Evolutionary conservation across 2,113 vertebrate genomes (phyloP).

Genomic region (Solenodon paradoxus): DNA sequence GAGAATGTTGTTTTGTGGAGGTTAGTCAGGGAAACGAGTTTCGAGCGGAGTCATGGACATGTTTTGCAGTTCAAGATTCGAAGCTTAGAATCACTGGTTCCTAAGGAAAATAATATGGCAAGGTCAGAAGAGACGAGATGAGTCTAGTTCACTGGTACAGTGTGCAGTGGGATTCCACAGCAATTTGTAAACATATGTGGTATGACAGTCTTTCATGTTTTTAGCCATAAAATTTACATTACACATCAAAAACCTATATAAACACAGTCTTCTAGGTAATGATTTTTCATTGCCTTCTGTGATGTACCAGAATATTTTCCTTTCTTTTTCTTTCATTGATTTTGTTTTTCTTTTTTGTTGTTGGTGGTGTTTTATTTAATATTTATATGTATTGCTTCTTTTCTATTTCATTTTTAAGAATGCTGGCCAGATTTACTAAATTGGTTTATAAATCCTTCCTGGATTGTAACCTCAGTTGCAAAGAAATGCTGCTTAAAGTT

Average conservation of each 20-base stretch:
- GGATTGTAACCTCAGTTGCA: neutral
- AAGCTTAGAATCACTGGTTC: neutral
- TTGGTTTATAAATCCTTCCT: neutral
- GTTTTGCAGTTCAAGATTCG: neutral
- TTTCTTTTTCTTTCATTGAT: neutral
- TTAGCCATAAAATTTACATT: neutral
- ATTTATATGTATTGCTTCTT: neutral
- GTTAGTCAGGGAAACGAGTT: neutral
- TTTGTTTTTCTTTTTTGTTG: neutral
- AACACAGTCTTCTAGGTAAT: neutral
- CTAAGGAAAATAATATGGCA: neutral
- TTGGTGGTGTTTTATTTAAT: neutral
- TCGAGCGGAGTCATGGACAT: neutral
- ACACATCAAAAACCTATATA: neutral
- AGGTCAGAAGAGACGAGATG: neutral
- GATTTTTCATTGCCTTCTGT: neutral
- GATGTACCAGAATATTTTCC: neutral
- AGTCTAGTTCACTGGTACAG: neutral
- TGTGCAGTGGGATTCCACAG: neutral
- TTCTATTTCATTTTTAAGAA: neutral
- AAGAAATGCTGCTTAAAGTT: neutral
- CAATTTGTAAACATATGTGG: neutral
- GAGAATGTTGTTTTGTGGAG: neutral
- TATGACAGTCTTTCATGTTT: neutral
- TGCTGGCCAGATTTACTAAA: neutral